These are phyloP conservation scores for Zaprionus obscuricornis DNA, from an alignment of 2,888 invertebrate species.

Conservation along the genomic window DNA sequence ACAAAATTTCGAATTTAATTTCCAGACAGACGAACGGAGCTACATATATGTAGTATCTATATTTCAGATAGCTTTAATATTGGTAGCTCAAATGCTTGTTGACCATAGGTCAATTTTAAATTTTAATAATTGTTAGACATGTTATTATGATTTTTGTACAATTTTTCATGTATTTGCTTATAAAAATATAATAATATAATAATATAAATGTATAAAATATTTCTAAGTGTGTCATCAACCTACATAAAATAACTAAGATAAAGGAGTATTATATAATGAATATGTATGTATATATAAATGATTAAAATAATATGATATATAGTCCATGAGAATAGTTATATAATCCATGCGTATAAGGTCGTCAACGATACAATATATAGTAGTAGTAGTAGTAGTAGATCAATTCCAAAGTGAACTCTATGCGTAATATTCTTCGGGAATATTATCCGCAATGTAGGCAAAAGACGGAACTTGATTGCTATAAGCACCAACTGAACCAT, in stretches of 20 bases:
- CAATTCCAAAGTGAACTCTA: too few relatives aligned
- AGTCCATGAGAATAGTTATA: not conserved
- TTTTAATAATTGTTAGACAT: too few relatives aligned
- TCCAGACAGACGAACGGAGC: too few relatives aligned
- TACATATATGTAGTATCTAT: too few relatives aligned
- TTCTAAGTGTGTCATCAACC: conserved; percentile 46
- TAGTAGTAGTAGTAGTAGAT: too few relatives aligned
- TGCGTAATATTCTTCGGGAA: too few relatives aligned
- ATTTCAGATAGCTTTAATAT: too few relatives aligned
- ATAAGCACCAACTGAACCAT: conserved; percentile 58
- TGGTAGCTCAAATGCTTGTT: too few relatives aligned
- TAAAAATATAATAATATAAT: too few relatives aligned
- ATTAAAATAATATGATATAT: conserved; percentile 2
- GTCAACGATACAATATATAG: too few relatives aligned
- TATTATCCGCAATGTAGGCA: conserved; percentile 21
- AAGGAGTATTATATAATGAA: not conserved
- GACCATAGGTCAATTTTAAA: too few relatives aligned
- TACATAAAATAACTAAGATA: conserved; percentile 32
- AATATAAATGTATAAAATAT: conserved; percentile 16
- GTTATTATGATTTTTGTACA: conserved; percentile 9
- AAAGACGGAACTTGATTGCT: conserved; percentile 43
- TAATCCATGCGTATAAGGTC: conserved; percentile 1
- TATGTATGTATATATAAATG: not conserved
- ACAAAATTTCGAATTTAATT: too few relatives aligned
- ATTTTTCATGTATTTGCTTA: conserved; percentile 3